These are phyloP conservation scores for Drosophila melanocephala DNA, from an alignment of 2,888 invertebrate species.

Conservation along the genomic window DNA sequence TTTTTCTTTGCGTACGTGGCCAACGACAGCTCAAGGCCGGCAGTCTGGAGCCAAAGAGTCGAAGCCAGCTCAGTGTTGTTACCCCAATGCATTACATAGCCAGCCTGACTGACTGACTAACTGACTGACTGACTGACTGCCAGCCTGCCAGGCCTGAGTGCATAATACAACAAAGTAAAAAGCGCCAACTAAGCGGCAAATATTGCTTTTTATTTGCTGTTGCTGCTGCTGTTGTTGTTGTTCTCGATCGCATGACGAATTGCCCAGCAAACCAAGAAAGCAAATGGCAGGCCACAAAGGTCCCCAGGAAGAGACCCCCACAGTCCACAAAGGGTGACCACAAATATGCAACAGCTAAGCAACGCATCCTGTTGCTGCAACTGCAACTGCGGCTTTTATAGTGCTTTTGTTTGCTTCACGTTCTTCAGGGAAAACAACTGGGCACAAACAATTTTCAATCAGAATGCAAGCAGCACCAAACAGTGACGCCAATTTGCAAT, in stretches of 20 bases:
- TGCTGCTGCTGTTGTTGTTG: constrained; percentile 26
- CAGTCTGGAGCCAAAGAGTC: constrained; percentile 52
- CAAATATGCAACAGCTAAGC: constrained; percentile 66
- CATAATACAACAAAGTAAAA: constrained; percentile 69
- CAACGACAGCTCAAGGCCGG: constrained; percentile 77
- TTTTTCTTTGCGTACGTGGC: constrained; percentile 75
- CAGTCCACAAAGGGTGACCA: constrained; percentile 53
- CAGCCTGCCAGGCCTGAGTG: constrained; percentile 34
- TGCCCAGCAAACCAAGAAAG: constrained; percentile 39
- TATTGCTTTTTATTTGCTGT: constrained; percentile 65
- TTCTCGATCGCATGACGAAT: constrained; percentile 74
- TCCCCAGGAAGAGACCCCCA: constrained; percentile 32
- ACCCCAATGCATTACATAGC: constrained; percentile 42
- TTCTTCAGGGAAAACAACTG: constrained; percentile 72
- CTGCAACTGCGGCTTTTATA: constrained; percentile 20
- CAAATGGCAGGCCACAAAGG: constrained; percentile 52
- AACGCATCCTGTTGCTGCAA: constrained; percentile 44
- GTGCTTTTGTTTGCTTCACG: constrained; percentile 53
- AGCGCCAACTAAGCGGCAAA: constrained; percentile 77
- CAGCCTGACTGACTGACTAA: constrained; percentile 6
- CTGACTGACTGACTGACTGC: constrained; percentile 4
- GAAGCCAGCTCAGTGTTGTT: constrained; percentile 15
- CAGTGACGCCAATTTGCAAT: constrained; percentile 54
- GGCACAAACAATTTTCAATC: constrained; percentile 74
- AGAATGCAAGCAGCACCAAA: constrained; percentile 47